Evolutionary conservation across 1,140 invertebrate genomes (phyloP).

Genomic region (Drosophila persimilis): DNA sequence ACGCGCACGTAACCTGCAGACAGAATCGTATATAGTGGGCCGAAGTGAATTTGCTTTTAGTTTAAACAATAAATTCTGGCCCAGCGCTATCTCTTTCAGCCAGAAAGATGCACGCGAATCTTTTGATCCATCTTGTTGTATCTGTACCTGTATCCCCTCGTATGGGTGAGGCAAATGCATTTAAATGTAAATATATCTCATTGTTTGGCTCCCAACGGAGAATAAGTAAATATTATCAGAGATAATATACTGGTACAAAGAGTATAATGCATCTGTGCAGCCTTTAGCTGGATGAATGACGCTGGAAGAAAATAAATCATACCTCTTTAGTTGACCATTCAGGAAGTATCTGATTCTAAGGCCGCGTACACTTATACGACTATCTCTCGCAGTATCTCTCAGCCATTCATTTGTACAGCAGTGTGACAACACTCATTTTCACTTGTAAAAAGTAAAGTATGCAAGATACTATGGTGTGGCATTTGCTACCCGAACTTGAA

Average conservation of each 20-base stretch:
- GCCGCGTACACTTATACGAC: neutral
- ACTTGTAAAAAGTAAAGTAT: too few relatives aligned
- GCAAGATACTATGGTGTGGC: too few relatives aligned
- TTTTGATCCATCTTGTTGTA: too few relatives aligned
- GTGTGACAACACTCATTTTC: too few relatives aligned
- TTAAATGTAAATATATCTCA: constrained; percentile 18
- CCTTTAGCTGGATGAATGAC: constrained; percentile 1
- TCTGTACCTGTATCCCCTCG: neutral
- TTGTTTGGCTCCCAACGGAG: constrained; percentile 22
- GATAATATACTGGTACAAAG: constrained; percentile 20
- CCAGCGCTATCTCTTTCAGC: constrained; percentile 36
- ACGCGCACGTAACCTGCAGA: constrained; percentile 17
- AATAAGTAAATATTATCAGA: constrained; percentile 51
- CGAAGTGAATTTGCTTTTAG: constrained; percentile 48
- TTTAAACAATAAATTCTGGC: constrained; percentile 72
- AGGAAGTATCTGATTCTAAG: constrained; percentile 26
- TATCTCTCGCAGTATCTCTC: too few relatives aligned
- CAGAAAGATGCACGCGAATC: constrained; percentile 27
- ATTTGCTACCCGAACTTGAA: too few relatives aligned
- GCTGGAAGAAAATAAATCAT: constrained; percentile 24
- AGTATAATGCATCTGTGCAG: neutral
- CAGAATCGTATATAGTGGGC: constrained; percentile 27
- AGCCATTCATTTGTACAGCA: too few relatives aligned
- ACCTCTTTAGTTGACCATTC: constrained; percentile 9
- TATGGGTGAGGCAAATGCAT: constrained; percentile 44